Evolutionary conservation across 2,888 invertebrate species (phyloP).

Genomic region (Morpho helenor): DNA sequence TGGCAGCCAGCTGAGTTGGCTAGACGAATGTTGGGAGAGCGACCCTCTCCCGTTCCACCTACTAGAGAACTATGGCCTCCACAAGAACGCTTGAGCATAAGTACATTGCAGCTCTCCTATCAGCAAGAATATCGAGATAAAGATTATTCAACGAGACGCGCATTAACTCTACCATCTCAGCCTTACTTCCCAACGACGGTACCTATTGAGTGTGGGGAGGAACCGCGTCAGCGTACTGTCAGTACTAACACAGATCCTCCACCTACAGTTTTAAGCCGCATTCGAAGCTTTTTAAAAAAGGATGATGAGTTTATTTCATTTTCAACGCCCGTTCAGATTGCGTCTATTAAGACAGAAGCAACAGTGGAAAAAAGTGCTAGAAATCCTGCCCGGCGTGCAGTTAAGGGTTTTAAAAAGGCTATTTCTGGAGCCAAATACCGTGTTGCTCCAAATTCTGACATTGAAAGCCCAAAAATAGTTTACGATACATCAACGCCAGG

Average conservation of each 20-base stretch:
- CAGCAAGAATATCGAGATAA: slow-evolving; percentile 49
- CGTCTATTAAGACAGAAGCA: slow-evolving; percentile 53
- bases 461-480: slow-evolving; percentile 69
- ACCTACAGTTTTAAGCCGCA: slow-evolving; percentile 44
- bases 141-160: slow-evolving; percentile 47
- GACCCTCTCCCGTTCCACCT: slow-evolving; percentile 67
- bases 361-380: slow-evolving; percentile 50
- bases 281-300: slow-evolving; percentile 47
- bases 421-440: slow-evolving; percentile 62
- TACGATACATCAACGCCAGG: slow-evolving; percentile 67
- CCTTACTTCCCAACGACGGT: slow-evolving; percentile 43
- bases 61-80: slow-evolving; percentile 62
- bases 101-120: slow-evolving; percentile 68
- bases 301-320: slow-evolving; percentile 41
- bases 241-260: slow-evolving; percentile 70
- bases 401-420: slow-evolving; percentile 59
- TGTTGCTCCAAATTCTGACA: slow-evolving; percentile 54
- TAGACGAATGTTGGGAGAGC: slow-evolving; percentile 65
- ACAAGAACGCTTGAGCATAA: slow-evolving; percentile 62
- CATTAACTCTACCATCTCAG: slow-evolving; percentile 53
- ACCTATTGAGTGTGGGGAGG: slow-evolving; percentile 39
- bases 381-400: slow-evolving; percentile 48
- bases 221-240: slow-evolving; percentile 56
- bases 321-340: slow-evolving; percentile 50
- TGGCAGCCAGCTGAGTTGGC: slow-evolving; percentile 75